Evolutionary conservation across 2,797 vertebrate species (phyloP).

Genomic region (Spinibarbus caldwelli): DNA sequence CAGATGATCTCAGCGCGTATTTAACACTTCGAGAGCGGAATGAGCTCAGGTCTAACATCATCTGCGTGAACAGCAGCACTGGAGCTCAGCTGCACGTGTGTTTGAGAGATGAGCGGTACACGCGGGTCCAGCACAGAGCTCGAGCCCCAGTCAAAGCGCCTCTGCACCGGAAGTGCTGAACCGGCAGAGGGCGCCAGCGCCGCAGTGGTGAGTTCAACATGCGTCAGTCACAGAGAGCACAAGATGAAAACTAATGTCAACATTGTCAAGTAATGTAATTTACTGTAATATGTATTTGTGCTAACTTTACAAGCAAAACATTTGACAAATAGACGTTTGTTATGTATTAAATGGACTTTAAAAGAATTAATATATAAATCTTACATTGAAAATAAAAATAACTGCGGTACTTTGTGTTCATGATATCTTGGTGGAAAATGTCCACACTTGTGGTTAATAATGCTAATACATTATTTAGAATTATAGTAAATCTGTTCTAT

Average conservation of each 20-base stretch:
- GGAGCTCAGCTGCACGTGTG: background rate
- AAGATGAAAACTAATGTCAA: too few relatives aligned
- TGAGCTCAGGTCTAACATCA: too few relatives aligned
- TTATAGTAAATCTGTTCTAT: background rate
- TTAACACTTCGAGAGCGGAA: background rate
- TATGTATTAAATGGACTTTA: background rate
- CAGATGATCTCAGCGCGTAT: background rate
- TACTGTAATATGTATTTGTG: too few relatives aligned
- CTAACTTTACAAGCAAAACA: too few relatives aligned
- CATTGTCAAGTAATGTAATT: too few relatives aligned
- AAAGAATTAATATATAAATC: background rate
- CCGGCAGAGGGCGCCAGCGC: conserved; percentile 19
- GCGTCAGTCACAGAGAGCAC: too few relatives aligned
- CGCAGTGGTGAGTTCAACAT: conserved; percentile 55
- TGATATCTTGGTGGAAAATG: background rate
- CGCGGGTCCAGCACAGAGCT: too few relatives aligned
- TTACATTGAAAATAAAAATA: background rate
- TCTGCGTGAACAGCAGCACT: too few relatives aligned
- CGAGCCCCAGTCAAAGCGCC: too few relatives aligned
- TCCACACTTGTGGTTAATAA: background rate
- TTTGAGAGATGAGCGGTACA: conserved; percentile 18
- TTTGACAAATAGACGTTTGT: background rate
- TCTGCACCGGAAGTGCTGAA: too few relatives aligned
- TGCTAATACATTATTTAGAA: background rate
- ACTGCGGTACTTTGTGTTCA: background rate